Percentiles rank a stretch among this genome's conserved stretches.
phyloP scores from a whole-genome alignment of 2,113 vertebrate species.

The Rhipidura dahli region DNA sequence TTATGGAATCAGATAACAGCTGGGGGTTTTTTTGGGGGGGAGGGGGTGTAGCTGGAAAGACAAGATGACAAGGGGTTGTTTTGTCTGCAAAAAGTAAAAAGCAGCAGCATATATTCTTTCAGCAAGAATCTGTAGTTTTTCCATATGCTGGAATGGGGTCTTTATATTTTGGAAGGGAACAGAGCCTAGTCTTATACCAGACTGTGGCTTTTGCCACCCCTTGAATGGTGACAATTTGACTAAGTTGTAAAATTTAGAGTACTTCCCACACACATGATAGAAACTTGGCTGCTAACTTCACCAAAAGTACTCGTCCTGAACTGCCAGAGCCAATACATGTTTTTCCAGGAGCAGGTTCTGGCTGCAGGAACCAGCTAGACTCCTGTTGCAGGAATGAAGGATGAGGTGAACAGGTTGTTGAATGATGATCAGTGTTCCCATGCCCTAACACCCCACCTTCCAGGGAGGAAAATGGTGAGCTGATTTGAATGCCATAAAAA shows the following conservation, averaged over 20 bases:
- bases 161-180: conserved; percentile 28
- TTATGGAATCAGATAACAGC: background rate
- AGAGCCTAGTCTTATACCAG: background rate
- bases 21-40: background rate
- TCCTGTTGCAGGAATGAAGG: background rate
- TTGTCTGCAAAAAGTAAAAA: background rate
- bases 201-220: conserved; percentile 39
- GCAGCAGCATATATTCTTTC: background rate
- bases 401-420: background rate
- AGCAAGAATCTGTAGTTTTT: background rate
- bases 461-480: background rate
- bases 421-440: background rate
- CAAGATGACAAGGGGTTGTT: background rate
- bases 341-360: background rate
- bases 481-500: background rate
- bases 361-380: background rate
- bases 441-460: background rate
- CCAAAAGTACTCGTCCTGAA: background rate
- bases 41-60: background rate
- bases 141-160: background rate
- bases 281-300: conserved; percentile 41
- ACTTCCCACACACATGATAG: conserved; percentile 39
- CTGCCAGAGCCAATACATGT: background rate
- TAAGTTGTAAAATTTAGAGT: background rate
- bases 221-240: background rate